Percentiles rank a stretch among this genome's conserved stretches.
phyloP scores from a whole-genome alignment of 30 jellyfish, hydroid and myxozoan genomes.

The Phacellophora camtschatica region DNA sequence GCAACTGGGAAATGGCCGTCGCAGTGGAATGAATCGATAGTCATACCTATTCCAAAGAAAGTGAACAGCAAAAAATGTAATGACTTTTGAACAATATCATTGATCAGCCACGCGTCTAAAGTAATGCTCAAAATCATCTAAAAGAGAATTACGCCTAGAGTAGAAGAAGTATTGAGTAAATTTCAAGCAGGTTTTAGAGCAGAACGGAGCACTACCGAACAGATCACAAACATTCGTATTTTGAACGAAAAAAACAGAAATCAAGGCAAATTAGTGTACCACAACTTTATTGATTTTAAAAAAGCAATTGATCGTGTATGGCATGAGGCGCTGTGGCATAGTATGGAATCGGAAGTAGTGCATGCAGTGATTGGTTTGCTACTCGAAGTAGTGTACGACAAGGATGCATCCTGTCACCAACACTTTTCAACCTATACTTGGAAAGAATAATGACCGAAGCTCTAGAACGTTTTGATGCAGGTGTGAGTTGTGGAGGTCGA shows the following conservation, averaged over 20 bases:
- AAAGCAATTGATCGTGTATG: conserved; percentile 2
- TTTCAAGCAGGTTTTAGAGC: not conserved
- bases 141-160: not conserved
- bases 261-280: not conserved
- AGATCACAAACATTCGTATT: not conserved
- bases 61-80: not conserved
- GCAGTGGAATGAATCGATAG: conserved; percentile 21
- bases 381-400: not conserved
- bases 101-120: not conserved
- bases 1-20: conserved; percentile 24
- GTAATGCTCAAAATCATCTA: not conserved
- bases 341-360: not conserved
- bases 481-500: not conserved
- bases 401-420: not conserved
- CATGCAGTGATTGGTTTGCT: not conserved
- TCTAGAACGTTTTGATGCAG: not conserved
- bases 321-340: conserved; percentile 5
- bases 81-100: not conserved
- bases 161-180: not conserved
- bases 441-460: not conserved
- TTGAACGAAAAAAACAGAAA: not conserved
- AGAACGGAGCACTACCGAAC: not conserved
- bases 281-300: no score
- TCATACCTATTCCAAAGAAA: not conserved
- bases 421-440: not conserved